Evolutionary conservation across 2,797 vertebrate species (phyloP), one percentile per base, ranked within the genome.

Genomic region (Emydoidea blandingii): DNA sequence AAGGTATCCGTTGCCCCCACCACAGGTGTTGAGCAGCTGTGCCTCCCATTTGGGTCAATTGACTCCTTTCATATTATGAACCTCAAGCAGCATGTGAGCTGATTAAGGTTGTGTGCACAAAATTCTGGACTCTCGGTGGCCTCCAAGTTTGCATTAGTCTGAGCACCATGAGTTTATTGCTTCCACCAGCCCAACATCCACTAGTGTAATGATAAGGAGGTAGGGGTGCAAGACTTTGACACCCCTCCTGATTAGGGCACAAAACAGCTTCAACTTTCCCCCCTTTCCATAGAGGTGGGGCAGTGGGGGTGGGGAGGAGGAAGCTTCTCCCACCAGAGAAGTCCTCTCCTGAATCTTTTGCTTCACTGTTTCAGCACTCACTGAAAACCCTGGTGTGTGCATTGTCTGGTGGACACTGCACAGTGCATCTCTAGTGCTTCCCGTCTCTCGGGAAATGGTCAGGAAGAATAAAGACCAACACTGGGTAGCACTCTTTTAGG

Each of bases 391-490:
- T 49, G 29, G 29, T 18, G 21, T 57, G 31, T 49, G 34, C 1
- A 2, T 29, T 12, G 18, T 23, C 31, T 52, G 25, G 5, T 25
- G 44, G 44, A 49, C 25, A 83, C 21, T 11, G 8, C 23, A 65
- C 62, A 83, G 57, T 23, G 25, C 27, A 4, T 62, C 21, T 49
- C 50, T 6, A 50, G 8, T 47, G 8, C 4, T 79, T 44, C 19
- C 83, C 76, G n/a, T 16, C 59, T 27, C 44, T 81, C 53, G 50
- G 8, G 18, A 85, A 88, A 29, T 53, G 41, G 0, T 1, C 52
- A 25, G 18, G 27, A 14, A 90, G 5, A 14, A 34, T n/a, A 47
- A 74, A 81, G 68, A 0, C 0, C 12, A 29, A 59, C 31, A 49
- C 9, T n/a, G 27, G 29, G 4, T 23, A 65, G 34, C 34, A n/a